phyloP scores from a whole-genome alignment of 1,140 invertebrate genomes.

The Leptinotarsa undecemlineata region DNA sequence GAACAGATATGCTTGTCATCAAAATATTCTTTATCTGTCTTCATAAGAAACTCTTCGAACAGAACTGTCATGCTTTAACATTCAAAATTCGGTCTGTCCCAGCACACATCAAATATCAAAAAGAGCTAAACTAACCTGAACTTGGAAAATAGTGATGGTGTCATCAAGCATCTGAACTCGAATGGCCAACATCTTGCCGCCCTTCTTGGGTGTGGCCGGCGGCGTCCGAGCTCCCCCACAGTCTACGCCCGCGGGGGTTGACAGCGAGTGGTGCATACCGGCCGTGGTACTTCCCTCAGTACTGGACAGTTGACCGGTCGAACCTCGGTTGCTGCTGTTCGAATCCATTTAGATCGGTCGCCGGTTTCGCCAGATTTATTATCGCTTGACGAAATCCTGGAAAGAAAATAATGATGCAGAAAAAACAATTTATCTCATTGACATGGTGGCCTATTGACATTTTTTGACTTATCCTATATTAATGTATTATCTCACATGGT shows the following conservation, averaged over 20 bases:
- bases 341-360: conserved; percentile 32
- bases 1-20: too few relatives aligned
- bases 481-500: too few relatives aligned
- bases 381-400: conserved; percentile 28
- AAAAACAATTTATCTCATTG: background rate
- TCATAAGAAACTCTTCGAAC: too few relatives aligned
- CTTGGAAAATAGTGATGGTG: conserved; percentile 86
- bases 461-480: too few relatives aligned
- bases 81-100: too few relatives aligned
- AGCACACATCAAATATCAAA: background rate
- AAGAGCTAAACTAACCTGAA: conserved; percentile 68
- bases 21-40: too few relatives aligned
- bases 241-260: conserved; percentile 80
- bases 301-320: conserved; percentile 52
- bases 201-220: conserved; percentile 75
- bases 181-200: conserved; percentile 85
- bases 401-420: background rate
- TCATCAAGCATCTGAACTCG: conserved; percentile 87
- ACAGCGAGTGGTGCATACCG: conserved; percentile 80
- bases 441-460: too few relatives aligned
- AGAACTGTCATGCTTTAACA: too few relatives aligned
- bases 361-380: conserved; percentile 17
- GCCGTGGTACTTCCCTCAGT: conserved; percentile 50
- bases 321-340: conserved; percentile 44
- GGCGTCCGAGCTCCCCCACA: conserved; percentile 66